A percentile compares a stretch with the other conserved stretches of the same genome.
These are phyloP conservation scores for Galemys pyrenaicus DNA, from an alignment of 2,113 vertebrate species.

Conservation along the genomic window DNA sequence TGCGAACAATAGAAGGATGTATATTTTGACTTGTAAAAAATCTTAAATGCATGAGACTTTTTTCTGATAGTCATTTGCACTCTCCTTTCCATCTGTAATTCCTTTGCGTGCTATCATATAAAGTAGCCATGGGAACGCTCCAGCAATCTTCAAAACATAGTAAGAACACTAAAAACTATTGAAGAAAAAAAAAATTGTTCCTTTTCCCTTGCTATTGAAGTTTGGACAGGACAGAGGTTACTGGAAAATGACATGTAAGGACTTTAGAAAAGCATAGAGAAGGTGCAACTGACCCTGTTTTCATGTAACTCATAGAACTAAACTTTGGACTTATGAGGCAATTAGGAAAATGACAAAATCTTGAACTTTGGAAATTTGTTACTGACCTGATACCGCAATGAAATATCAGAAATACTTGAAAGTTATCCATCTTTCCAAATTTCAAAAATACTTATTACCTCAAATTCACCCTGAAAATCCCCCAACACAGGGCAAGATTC, in stretches of 20 bases:
- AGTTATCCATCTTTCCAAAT: conserved; percentile 41
- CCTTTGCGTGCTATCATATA: conserved; percentile 47
- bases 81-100: conserved; percentile 70
- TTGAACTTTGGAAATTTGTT: conserved; percentile 37
- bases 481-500: not conserved
- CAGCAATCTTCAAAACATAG: conserved; percentile 61
- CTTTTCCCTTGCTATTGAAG: conserved; percentile 40
- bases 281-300: not conserved
- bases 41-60: conserved; percentile 75
- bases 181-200: not conserved
- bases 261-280: conserved; percentile 55
- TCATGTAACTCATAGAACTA: conserved; percentile 29
- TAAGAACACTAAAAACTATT: not conserved
- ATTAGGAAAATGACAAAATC: conserved; percentile 20
- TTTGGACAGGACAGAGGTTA: conserved; percentile 34
- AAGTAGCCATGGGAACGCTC: conserved; percentile 54
- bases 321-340: conserved; percentile 41
- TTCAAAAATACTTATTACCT: conserved; percentile 38
- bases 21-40: conserved; percentile 78
- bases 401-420: conserved; percentile 28
- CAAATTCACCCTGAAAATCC: conserved; percentile 44
- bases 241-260: not conserved
- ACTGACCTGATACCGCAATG: conserved; percentile 12
- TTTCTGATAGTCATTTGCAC: conserved; percentile 74
- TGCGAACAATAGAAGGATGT: conserved; percentile 64